Evolutionary conservation across 2,797 vertebrate genomes (phyloP).

Genomic region (Chelidonichthys spinosus): DNA sequence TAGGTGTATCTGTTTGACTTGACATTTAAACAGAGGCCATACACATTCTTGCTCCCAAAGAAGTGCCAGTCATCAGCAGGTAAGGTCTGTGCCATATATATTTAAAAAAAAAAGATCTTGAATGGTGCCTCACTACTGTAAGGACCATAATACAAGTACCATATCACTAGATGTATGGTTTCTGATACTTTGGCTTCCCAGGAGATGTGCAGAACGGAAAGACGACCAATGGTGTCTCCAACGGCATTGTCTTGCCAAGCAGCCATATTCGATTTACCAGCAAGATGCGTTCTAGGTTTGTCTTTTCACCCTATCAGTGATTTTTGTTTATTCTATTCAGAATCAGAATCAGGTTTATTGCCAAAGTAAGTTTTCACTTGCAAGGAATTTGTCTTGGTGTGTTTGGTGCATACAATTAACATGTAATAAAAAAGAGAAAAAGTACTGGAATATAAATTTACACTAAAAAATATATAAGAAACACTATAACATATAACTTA

Average conservation of each 20-base stretch:
- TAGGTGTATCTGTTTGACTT: constrained; percentile 99
- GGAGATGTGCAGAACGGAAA: constrained; percentile 95
- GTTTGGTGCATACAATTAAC: no score
- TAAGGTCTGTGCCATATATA: constrained; percentile 50
- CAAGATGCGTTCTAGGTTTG: constrained; percentile 84
- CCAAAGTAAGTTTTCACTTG: no score
- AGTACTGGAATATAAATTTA: no score
- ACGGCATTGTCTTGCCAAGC: constrained; percentile 92
- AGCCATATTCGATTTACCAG: constrained; percentile 88
- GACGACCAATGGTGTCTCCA: constrained; percentile 92
- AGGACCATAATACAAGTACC: not conserved
- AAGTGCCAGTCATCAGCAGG: constrained; percentile 92
- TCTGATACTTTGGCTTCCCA: constrained; percentile 39
- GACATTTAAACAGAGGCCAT: constrained; percentile 95
- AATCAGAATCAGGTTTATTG: no score
- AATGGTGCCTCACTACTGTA: not conserved
- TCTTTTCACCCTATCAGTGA: not conserved
- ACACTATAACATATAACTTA: no score
- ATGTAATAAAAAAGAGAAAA: no score
- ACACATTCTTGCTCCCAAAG: constrained; percentile 95
- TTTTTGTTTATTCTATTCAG: not conserved
- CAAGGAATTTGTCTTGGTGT: no score
- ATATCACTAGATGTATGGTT: not conserved
- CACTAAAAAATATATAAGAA: no score
- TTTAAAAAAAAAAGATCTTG: not conserved